Base-by-base conservation (phyloP, 2,888 invertebrate species). In the Octonoba sinensis region DNA sequence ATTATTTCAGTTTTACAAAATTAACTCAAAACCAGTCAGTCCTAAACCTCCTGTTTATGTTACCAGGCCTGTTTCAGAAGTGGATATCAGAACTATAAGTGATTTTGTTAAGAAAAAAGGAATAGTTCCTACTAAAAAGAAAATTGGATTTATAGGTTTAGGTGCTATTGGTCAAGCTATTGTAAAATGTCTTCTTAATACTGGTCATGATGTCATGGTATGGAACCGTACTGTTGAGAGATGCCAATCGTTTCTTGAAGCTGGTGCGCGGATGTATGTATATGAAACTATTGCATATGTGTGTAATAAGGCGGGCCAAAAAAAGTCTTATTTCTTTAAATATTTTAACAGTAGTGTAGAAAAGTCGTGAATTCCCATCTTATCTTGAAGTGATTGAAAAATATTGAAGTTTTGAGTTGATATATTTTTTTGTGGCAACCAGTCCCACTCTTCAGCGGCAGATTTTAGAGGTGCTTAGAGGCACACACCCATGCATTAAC, bases 111-210 rank as follows among this genome's bases (percentile, higher is more conserved):
- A 18, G 22, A 1, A 6, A 44, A 62, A 44, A 44, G n/a, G n/a
- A 18, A 36, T 62, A 18, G 18, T 18, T 16, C 94, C 97, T 0
- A 95, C 96, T 27, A 91, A 92, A 84, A 91, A 94, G 89, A 94
- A 93, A 87, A 97, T 97, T 88, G 98, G 98, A 44, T 97, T 98
- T 90, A 92, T 98, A 44, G 98, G 98, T 0, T 91, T 97, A 51
- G 97, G 97, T 76, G 95, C 95, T 87, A 97, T 98, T 94, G 97
- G 97, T 64, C 93, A 94, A 82, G 96, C 96, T 36, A 95, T 98
- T 87, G 96, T 97, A 20, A 96, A 96, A 91, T 97, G 97, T 89
- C 91, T 98, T 74, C 92, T 97, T 87, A 94, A 95, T 89, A 96
- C 96, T 4, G 97, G 97, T 0, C 97, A 98, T 88, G 13, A 47